Base-by-base conservation (phyloP, 1,140 invertebrate species). In the Musca domestica region DNA sequence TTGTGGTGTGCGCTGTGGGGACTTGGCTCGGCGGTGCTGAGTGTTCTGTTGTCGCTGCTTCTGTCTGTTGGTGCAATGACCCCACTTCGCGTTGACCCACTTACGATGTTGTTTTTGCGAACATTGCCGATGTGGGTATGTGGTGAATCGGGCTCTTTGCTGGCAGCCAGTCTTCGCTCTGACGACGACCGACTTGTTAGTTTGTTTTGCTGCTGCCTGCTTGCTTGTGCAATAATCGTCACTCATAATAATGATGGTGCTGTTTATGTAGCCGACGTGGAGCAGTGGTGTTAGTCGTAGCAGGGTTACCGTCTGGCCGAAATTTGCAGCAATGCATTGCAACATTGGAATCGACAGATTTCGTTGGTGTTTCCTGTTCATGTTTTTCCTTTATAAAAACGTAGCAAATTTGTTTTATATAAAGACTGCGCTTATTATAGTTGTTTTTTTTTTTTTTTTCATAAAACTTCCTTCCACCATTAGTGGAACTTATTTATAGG, bases 191-290 rank as follows among this genome's bases (percentile, higher is more conserved):
- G 46, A 27, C 15, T 67, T 64, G 63, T 71, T 74, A 72, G 70
- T 77, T 72, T 75, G 70, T 69, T 51, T 51, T 56, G 12, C 67
- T 56, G 54, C 51, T 64, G 49, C 34, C 69, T 70, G 71, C 25
- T 56, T 52, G 63, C 64, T 69, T 69, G 61, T 69, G 67, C 67
- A 69, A 65, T 69, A 48, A 47, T 69, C 51, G 47, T 49, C 34
- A 41, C 34, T 41, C 34, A 41, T 10, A 41, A 41, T 41, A 10
- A 41, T 41, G 34, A 41, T 41, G 34, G 34, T 41, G 34, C 34
- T 41, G 34, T 5, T 41, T 41, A 12, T 5, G 34, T 41, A 41
- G 17, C 17, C 54, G 4, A 4, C 25, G 56, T 34, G 17, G 15
- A 34, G 25, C 34, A 30, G 61, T 20, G 22, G 30, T 15, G 34